Evolutionary conservation across 1,140 invertebrate species (phyloP).

Genomic region (Drosophila quadrilineata): DNA sequence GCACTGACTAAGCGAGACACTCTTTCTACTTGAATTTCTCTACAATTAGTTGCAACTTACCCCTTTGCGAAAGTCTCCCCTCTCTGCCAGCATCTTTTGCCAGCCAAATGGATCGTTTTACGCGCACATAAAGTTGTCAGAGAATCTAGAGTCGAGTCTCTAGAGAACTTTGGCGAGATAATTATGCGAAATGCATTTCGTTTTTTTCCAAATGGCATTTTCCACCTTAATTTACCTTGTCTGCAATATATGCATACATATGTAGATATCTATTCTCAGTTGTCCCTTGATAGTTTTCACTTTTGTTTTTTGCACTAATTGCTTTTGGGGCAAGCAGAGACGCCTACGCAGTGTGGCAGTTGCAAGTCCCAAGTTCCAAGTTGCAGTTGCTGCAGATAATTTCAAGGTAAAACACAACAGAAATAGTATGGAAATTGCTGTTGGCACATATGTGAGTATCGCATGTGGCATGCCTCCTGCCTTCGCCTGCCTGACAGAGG

Average conservation of each 20-base stretch:
- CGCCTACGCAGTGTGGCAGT: neutral
- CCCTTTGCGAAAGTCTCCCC: too few relatives aligned
- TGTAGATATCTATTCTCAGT: conserved; percentile 2
- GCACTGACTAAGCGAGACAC: too few relatives aligned
- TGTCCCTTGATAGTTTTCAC: conserved; percentile 1
- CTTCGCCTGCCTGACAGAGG: conserved; percentile 36
- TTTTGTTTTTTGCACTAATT: conserved; percentile 19
- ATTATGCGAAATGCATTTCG: too few relatives aligned
- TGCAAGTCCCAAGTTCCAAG: conserved; percentile 7
- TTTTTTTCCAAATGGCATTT: too few relatives aligned
- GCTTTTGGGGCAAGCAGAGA: neutral
- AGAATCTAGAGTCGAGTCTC: too few relatives aligned
- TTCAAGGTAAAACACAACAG: conserved; percentile 74
- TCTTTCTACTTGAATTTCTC: too few relatives aligned
- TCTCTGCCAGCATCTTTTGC: too few relatives aligned
- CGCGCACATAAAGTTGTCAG: too few relatives aligned
- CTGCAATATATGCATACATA: neutral
- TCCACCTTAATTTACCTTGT: too few relatives aligned
- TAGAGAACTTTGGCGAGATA: too few relatives aligned
- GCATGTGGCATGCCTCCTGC: neutral
- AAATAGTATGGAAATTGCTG: conserved; percentile 51
- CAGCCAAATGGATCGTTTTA: too few relatives aligned
- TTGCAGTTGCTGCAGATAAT: conserved; percentile 48
- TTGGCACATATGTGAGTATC: conserved; percentile 42
- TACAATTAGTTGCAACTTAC: too few relatives aligned